These are phyloP conservation scores for Stichodactyla helianthus DNA, from an alignment of 64 coral and sea anemone genomes.

Conservation along the genomic window DNA sequence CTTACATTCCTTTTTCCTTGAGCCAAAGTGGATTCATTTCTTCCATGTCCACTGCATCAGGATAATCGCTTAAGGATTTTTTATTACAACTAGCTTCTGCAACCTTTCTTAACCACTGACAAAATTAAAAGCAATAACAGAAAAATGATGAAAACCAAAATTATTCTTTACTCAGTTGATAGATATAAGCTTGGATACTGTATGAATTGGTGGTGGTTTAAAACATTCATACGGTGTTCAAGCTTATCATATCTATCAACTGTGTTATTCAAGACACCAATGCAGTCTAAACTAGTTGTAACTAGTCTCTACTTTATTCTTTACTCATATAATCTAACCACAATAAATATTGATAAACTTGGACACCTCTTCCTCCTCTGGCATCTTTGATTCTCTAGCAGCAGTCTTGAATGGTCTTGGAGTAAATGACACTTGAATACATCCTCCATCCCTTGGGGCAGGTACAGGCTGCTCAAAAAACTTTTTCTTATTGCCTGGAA, in stretches of 20 bases:
- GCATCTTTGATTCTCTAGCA: slow-evolving; percentile 90
- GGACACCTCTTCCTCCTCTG: slow-evolving; percentile 92
- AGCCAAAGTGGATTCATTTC: slow-evolving; percentile 99
- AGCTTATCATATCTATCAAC: no score
- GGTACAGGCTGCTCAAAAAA: slow-evolving; percentile 62
- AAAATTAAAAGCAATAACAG: not conserved
- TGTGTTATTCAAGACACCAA: no score
- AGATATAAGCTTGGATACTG: no score
- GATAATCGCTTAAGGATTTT: slow-evolving; percentile 53
- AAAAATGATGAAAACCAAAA: no score
- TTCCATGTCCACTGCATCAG: slow-evolving; percentile 92
- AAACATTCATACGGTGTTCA: no score
- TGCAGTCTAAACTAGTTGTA: no score
- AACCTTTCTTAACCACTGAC: slow-evolving; percentile 91
- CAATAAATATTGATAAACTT: not conserved
- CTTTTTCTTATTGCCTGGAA: slow-evolving; percentile 34
- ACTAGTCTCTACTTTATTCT: no score
- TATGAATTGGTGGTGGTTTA: no score
- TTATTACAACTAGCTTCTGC: slow-evolving; percentile 59
- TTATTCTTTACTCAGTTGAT: no score
- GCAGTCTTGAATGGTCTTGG: slow-evolving; percentile 87
- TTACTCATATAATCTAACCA: not conserved
- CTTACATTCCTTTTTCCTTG: slow-evolving; percentile 97
- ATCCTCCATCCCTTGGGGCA: slow-evolving; percentile 64
- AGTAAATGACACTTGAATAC: slow-evolving; percentile 89